Conservation (phyloP, 1,140 invertebrate genomes). For the Nephila pilipes region DNA sequence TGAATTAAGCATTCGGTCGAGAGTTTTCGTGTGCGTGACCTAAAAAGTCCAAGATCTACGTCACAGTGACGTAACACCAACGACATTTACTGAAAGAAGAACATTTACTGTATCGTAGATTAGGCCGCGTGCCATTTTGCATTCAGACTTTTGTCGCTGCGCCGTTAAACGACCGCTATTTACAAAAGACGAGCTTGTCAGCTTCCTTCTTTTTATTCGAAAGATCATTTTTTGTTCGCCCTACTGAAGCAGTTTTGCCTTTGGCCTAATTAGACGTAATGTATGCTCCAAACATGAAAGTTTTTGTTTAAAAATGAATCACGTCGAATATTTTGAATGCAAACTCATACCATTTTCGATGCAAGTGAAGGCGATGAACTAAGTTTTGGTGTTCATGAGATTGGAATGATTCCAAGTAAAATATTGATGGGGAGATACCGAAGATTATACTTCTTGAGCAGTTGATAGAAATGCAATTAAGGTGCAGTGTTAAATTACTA, state of each 20-base stretch:
- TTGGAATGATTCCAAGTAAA: background rate
- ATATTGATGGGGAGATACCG: background rate
- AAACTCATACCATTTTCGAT: background rate
- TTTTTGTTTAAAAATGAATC: slow-evolving; percentile 1
- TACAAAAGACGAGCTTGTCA: slow-evolving; percentile 43
- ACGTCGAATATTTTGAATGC: background rate
- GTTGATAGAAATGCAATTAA: background rate
- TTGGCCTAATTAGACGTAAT: slow-evolving; percentile 35
- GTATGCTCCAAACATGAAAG: background rate
- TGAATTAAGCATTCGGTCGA: slow-evolving; percentile 49
- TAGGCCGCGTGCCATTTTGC: slow-evolving; percentile 49
- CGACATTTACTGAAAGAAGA: slow-evolving; percentile 30
- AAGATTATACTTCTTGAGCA: background rate
- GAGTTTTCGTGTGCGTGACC: slow-evolving; percentile 53
- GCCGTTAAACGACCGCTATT: slow-evolving; percentile 7
- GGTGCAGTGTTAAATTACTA: background rate
- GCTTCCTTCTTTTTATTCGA: slow-evolving; percentile 26
- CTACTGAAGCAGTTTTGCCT: background rate
- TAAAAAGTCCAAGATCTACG: slow-evolving; percentile 59
- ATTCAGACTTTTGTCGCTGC: slow-evolving; percentile 23
- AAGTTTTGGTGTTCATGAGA: background rate
- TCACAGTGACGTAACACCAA: slow-evolving; percentile 32
- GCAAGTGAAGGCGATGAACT: background rate
- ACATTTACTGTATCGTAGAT: slow-evolving; percentile 40
- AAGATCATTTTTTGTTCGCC: background rate